Evolutionary conservation across 2,888 invertebrate genomes (phyloP).

Genomic region (Osedax fenrisi): DNA sequence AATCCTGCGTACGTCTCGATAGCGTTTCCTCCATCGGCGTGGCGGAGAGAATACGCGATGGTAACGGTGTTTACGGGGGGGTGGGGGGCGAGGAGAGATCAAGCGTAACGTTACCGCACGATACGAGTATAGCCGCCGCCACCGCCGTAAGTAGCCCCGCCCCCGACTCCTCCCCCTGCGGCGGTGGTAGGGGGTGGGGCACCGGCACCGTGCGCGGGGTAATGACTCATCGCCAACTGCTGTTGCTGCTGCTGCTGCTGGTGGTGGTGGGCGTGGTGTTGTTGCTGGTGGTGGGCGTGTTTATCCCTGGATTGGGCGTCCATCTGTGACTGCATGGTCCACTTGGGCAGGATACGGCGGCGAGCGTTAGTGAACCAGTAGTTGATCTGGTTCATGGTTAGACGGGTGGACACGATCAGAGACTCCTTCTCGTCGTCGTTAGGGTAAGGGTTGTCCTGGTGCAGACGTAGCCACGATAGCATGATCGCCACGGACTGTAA

Average conservation of each 20-base stretch:
- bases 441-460: constrained; percentile 50
- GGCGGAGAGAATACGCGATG: too few species aligned
- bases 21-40: too few species aligned
- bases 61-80: too few species aligned
- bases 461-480: constrained; percentile 49
- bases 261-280: too few species aligned
- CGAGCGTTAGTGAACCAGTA: constrained; percentile 51
- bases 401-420: constrained; percentile 48
- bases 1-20: too few species aligned
- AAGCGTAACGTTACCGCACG: neutral
- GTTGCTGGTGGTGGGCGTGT: neutral
- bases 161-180: neutral
- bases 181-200: neutral
- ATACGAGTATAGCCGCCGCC: neutral
- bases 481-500: constrained; percentile 49
- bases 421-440: constrained; percentile 50
- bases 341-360: constrained; percentile 49
- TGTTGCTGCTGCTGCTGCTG: too few species aligned
- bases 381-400: constrained; percentile 50
- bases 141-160: neutral
- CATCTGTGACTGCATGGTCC: constrained; percentile 39
- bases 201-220: too few species aligned
- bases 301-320: constrained; percentile 1
- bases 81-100: too few species aligned
- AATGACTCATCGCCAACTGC: too few species aligned